Evolutionary conservation across 2,888 invertebrate genomes (phyloP).

Genomic region (Chromoteleia sp.): DNA sequence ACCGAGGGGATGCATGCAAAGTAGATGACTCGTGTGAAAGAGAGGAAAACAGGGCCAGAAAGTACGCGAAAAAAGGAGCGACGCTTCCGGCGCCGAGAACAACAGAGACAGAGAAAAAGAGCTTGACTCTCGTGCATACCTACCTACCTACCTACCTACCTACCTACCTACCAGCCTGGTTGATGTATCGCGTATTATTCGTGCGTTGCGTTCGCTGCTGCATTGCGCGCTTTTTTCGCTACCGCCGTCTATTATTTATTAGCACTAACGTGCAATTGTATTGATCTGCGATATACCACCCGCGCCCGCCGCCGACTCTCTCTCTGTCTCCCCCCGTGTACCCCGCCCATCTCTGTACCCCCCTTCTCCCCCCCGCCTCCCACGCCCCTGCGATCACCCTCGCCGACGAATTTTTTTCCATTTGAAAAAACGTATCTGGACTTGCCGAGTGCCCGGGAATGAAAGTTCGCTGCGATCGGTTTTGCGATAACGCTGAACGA

Average conservation of each 20-base stretch:
- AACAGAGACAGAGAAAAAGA: conserved; percentile 71
- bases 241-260: conserved; percentile 85
- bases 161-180: conserved; percentile 80
- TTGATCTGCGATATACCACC: conserved; percentile 85
- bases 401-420: conserved; percentile 83
- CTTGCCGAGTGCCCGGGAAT: conserved; percentile 82
- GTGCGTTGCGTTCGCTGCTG: conserved; percentile 85
- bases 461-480: conserved; percentile 83
- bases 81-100: conserved; percentile 67
- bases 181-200: conserved; percentile 85
- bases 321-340: conserved; percentile 41
- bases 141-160: conserved; percentile 49
- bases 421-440: conserved; percentile 84
- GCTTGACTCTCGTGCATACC: conserved; percentile 73
- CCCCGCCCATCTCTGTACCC: conserved; percentile 16
- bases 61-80: conserved; percentile 73
- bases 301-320: conserved; percentile 61
- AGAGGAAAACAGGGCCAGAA: conserved; percentile 72
- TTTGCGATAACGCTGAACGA: conserved; percentile 80
- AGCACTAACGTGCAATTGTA: conserved; percentile 85
- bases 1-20: conserved; percentile 66
- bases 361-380: conserved; percentile 66
- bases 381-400: conserved; percentile 78
- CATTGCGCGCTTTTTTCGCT: conserved; percentile 85
- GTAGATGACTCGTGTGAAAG: conserved; percentile 72